Percentiles rank a stretch among this genome's conserved stretches.
Evolutionary conservation across 2,797 vertebrate genomes (phyloP).

Genomic region (Alosa sapidissima): DNA sequence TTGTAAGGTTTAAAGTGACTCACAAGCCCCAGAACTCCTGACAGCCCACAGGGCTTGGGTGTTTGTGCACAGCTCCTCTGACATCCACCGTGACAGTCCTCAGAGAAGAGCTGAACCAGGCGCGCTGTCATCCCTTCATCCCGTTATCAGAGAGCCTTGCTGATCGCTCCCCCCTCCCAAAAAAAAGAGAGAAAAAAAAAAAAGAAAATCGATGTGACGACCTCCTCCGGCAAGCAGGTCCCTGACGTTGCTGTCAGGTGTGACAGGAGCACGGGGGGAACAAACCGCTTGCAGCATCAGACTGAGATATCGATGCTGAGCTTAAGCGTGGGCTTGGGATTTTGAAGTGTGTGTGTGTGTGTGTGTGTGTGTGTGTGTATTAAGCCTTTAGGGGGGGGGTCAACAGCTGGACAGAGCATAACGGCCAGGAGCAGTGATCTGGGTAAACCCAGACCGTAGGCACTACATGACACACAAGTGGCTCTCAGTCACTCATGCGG

Average conservation of each 20-base stretch:
- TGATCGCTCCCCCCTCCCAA: not conserved
- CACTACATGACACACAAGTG: slow-evolving; percentile 22
- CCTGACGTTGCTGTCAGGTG: slow-evolving; percentile 37
- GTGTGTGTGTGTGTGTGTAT: no score
- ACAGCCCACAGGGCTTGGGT: not conserved
- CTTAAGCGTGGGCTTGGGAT: not conserved
- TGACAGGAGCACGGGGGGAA: slow-evolving; percentile 38
- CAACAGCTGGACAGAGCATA: slow-evolving; percentile 29
- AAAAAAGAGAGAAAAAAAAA: slow-evolving; percentile 36
- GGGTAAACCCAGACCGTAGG: slow-evolving; percentile 35
- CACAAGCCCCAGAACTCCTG: not conserved
- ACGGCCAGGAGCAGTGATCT: slow-evolving; percentile 7
- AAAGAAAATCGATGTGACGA: slow-evolving; percentile 40
- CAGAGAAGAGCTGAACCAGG: not conserved
- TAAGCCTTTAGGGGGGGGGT: slow-evolving; percentile 8
- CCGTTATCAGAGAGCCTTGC: not conserved
- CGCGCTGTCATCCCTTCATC: not conserved
- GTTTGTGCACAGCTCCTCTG: not conserved
- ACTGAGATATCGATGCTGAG: not conserved
- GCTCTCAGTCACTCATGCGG: slow-evolving; percentile 40
- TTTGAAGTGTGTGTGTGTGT: not conserved
- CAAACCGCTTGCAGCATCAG: not conserved
- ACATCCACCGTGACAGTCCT: not conserved
- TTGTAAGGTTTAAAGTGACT: not conserved
- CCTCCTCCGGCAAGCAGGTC: slow-evolving; percentile 23